A percentile compares a stretch with the other conserved stretches of the same genome.
These are phyloP conservation scores for Chorisops tibialis DNA, from an alignment of 2,888 invertebrate genomes.

Conservation along the genomic window DNA sequence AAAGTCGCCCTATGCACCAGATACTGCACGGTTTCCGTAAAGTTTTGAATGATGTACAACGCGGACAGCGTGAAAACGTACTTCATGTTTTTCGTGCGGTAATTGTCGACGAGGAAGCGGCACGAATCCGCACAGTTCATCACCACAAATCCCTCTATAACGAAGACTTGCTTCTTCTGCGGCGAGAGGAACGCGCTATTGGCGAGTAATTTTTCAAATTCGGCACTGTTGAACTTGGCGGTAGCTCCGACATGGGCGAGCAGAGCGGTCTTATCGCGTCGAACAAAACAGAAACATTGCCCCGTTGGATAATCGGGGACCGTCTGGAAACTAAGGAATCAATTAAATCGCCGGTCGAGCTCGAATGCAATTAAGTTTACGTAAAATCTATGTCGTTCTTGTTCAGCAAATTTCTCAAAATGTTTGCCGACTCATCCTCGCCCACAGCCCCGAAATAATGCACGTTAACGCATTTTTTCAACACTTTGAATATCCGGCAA, in stretches of 20 bases:
- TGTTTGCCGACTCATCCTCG: not conserved
- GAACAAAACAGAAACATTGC: constrained; percentile 54
- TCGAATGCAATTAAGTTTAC: too few species aligned
- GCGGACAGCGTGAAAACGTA: constrained; percentile 58
- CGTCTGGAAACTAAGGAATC: constrained; percentile 44
- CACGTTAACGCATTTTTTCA: not conserved
- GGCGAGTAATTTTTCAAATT: constrained; percentile 12
- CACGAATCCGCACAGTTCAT: constrained; percentile 54
- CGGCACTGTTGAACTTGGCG: constrained; percentile 46
- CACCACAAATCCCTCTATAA: constrained; percentile 60
- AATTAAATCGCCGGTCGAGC: too few species aligned
- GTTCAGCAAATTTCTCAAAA: too few species aligned
- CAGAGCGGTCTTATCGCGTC: constrained; percentile 52
- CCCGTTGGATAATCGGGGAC: constrained; percentile 52
- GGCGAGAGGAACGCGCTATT: not conserved
- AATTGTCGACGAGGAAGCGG: constrained; percentile 50
- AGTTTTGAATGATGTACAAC: constrained; percentile 54
- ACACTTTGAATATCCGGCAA: not conserved
- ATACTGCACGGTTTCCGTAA: constrained; percentile 48
- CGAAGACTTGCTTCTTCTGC: constrained; percentile 50
- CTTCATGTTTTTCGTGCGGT: constrained; percentile 47
- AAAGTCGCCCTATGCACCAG: constrained; percentile 54
- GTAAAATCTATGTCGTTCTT: too few species aligned
- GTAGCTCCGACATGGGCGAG: constrained; percentile 59
- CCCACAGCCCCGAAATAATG: constrained; percentile 8